A percentile compares a stretch with the other conserved stretches of the same genome.
Conservation (phyloP, 1,140 invertebrate genomes). For the Eumaeus atala region DNA sequence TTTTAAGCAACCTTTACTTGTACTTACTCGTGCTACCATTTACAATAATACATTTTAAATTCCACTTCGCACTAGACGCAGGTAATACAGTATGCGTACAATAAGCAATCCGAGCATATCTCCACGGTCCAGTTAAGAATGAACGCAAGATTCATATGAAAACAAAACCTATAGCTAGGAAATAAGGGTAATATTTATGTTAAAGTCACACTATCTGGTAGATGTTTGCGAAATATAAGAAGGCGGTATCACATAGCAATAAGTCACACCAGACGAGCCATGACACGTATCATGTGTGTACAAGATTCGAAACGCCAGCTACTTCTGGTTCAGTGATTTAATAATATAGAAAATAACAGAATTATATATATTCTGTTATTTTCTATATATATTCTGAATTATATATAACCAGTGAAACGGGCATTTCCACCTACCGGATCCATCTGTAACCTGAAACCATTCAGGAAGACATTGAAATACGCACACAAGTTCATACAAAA, state of each 20-base stretch:
- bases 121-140: slow-evolving; percentile 46
- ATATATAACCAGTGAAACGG: too few species aligned
- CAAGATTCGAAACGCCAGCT: background rate
- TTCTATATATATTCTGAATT: too few species aligned
- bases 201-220: slow-evolving; percentile 1
- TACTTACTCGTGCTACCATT: too few species aligned
- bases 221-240: slow-evolving; percentile 41
- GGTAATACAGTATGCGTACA: slow-evolving; percentile 25
- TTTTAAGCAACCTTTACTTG: too few species aligned
- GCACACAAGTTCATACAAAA: too few species aligned
- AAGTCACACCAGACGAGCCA: slow-evolving; percentile 41
- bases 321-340: slow-evolving; percentile 1
- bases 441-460: too few species aligned
- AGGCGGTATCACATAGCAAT: slow-evolving; percentile 44
- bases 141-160: slow-evolving; percentile 2
- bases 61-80: background rate
- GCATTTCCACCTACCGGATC: too few species aligned
- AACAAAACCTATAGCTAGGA: background rate
- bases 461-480: too few species aligned
- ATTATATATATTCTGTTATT: too few species aligned
- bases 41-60: too few species aligned
- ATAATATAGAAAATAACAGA: too few species aligned
- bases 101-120: slow-evolving; percentile 31
- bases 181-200: background rate
- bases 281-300: slow-evolving; percentile 10